These are phyloP conservation scores for Notodonta dromedarius DNA, from an alignment of 2,888 invertebrate genomes.

Conservation along the genomic window DNA sequence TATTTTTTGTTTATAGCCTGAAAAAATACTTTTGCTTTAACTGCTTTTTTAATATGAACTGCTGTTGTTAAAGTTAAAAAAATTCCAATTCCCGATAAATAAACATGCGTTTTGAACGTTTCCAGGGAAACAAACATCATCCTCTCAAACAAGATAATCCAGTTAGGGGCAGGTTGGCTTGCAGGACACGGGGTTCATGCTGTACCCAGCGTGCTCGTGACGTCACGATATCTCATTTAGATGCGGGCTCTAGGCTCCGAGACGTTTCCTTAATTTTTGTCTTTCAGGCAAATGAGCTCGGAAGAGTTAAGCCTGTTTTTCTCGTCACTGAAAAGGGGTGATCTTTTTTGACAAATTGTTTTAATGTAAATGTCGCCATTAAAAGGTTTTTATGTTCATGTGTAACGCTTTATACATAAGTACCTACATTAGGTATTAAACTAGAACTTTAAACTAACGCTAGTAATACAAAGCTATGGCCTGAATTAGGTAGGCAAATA, in stretches of 20 bases:
- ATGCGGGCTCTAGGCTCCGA: slow-evolving; percentile 29
- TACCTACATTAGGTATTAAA: background rate
- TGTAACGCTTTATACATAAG: background rate
- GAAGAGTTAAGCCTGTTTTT: slow-evolving; percentile 7
- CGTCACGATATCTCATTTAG: slow-evolving; percentile 54
- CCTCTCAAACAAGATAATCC: slow-evolving; percentile 53
- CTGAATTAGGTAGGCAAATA: no score
- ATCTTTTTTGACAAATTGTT: slow-evolving; percentile 15
- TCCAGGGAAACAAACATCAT: slow-evolving; percentile 35
- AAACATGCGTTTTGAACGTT: slow-evolving; percentile 14
- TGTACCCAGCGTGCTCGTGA: slow-evolving; percentile 46
- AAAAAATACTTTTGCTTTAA: no score
- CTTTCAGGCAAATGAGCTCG: slow-evolving; percentile 23
- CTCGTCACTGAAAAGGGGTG: background rate
- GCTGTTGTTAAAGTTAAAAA: no score
- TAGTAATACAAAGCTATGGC: no score
- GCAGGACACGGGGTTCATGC: slow-evolving; percentile 61
- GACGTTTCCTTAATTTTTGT: slow-evolving; percentile 22
- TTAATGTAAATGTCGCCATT: slow-evolving; percentile 15
- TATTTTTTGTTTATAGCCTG: no score
- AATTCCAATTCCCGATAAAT: no score
- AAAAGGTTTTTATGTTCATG: background rate
- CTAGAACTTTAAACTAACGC: no score
- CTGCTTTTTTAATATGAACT: no score
- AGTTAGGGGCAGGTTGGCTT: slow-evolving; percentile 62